These are phyloP conservation scores for Cheilosia impressa DNA, from an alignment of 2,888 invertebrate genomes.

Conservation along the genomic window DNA sequence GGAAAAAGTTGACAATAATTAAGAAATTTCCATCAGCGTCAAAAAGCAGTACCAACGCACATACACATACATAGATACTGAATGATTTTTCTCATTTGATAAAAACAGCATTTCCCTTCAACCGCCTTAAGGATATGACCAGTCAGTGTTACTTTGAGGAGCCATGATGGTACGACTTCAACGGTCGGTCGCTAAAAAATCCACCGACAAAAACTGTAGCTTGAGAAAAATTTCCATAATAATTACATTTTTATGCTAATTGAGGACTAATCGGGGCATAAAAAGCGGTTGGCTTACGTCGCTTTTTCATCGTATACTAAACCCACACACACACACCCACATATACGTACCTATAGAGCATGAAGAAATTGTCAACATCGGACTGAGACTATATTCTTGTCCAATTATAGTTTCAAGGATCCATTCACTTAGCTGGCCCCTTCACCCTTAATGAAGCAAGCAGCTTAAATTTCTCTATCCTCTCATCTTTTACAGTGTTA, in stretches of 20 bases:
- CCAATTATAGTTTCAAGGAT: slow-evolving; percentile 72
- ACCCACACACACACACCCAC: neutral
- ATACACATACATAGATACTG: slow-evolving; percentile 22
- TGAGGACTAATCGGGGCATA: slow-evolving; percentile 70
- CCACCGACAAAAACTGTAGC: slow-evolving; percentile 22
- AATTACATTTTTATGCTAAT: slow-evolving; percentile 75
- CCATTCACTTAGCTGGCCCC: slow-evolving; percentile 64
- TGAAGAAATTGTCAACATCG: slow-evolving; percentile 60
- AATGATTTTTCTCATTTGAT: slow-evolving; percentile 60
- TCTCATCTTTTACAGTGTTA: slow-evolving; percentile 31
- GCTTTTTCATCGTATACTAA: neutral
- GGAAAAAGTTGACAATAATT: slow-evolving; percentile 69
- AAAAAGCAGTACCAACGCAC: slow-evolving; percentile 17
- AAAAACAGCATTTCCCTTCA: slow-evolving; percentile 35
- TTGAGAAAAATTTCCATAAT: slow-evolving; percentile 69
- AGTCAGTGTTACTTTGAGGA: slow-evolving; percentile 45
- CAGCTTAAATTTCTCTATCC: slow-evolving; percentile 61
- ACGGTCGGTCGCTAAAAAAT: slow-evolving; percentile 44
- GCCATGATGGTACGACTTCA: slow-evolving; percentile 62
- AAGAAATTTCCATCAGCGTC: slow-evolving; percentile 61
- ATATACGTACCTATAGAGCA: neutral
- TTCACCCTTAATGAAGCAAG: slow-evolving; percentile 68
- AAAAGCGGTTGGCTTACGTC: slow-evolving; percentile 55
- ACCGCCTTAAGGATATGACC: slow-evolving; percentile 20
- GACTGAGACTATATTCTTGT: slow-evolving; percentile 62